phyloP scores from a whole-genome alignment of 2,888 invertebrate species.

The Hemaris fuciformis region DNA sequence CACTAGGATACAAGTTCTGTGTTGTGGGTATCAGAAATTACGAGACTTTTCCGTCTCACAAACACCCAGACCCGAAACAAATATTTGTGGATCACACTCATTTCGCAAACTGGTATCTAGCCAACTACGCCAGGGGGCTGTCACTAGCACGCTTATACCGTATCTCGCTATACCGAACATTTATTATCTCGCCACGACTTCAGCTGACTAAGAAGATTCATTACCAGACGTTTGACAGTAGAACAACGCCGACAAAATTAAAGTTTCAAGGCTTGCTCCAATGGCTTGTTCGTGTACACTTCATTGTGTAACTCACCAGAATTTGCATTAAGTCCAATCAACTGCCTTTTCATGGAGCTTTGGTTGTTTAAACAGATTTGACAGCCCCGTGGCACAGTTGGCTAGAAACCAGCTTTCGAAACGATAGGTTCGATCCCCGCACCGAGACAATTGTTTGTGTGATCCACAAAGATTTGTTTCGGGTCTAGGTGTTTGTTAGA shows the following conservation, averaged over 20 bases:
- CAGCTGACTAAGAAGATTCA: constrained; percentile 1
- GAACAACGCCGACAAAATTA: not conserved
- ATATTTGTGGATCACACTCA: no score
- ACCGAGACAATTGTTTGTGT: no score
- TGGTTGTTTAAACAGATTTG: not conserved
- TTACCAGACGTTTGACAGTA: constrained; percentile 8
- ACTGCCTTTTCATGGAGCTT: not conserved
- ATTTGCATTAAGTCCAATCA: not conserved
- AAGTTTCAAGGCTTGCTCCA: not conserved
- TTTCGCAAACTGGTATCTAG: not conserved
- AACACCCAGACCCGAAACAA: no score
- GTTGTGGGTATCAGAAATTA: no score
- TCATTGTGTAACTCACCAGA: not conserved
- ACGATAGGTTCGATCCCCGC: no score
- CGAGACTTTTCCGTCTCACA: no score
- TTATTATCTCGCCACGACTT: not conserved
- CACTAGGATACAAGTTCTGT: no score
- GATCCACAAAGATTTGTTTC: no score
- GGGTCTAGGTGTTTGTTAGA: no score
- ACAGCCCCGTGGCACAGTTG: no score
- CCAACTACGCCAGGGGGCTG: not conserved
- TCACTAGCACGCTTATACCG: not conserved
- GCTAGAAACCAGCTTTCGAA: no score
- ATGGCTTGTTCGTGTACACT: constrained; percentile 2
- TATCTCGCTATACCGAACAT: not conserved